Conservation (phyloP, 1,140 invertebrate species). For the Stenopsyche tienmushanensis region DNA sequence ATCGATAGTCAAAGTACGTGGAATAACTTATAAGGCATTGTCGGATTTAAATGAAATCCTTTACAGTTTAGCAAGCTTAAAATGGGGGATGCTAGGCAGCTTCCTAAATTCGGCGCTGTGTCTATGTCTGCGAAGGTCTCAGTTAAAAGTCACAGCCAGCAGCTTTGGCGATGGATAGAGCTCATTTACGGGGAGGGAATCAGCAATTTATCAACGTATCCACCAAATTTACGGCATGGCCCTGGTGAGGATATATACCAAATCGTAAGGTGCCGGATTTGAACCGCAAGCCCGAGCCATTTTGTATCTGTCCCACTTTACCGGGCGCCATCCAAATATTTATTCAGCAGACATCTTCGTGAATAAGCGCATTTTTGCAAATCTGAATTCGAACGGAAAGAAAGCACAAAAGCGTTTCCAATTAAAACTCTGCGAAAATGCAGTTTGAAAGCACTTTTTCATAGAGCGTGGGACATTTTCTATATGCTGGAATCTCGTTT, state of each 20-base stretch:
- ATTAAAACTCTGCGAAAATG: not conserved
- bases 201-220: conserved; percentile 7
- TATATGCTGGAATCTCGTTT: not conserved
- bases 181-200: not conserved
- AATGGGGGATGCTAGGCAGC: not conserved
- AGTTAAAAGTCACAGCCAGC: not conserved
- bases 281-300: not conserved
- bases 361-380: not conserved
- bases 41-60: too few relatives aligned
- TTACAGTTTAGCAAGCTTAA: too few relatives aligned
- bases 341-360: not conserved
- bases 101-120: too few relatives aligned
- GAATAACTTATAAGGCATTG: too few relatives aligned
- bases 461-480: not conserved
- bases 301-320: conserved; percentile 2
- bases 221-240: not conserved
- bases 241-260: not conserved
- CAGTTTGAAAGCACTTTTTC: not conserved
- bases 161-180: not conserved
- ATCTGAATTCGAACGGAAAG: not conserved
- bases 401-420: not conserved
- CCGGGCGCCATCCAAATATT: not conserved
- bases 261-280: not conserved
- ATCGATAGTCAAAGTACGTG: too few relatives aligned
- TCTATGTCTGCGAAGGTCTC: not conserved